phyloP scores from a whole-genome alignment of 2,888 invertebrate species.

The Colletes collaris region DNA sequence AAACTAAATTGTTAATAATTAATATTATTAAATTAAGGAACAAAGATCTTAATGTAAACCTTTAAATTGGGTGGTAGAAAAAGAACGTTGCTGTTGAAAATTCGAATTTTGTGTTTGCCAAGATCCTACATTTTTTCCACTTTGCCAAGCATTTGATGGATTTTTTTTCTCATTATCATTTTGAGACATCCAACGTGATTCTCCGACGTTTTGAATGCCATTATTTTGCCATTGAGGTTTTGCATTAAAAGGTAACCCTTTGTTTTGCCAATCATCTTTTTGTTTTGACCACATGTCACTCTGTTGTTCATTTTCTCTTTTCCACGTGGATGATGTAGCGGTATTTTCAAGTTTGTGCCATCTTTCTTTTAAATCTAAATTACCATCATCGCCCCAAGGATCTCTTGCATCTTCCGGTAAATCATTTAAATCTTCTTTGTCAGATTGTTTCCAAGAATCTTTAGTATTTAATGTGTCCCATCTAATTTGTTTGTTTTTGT shows the following conservation, averaged over 20 bases:
- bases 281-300: conserved; percentile 64
- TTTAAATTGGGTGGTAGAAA: conserved; percentile 67
- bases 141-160: conserved; percentile 69
- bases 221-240: conserved; percentile 58
- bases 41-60: conserved; percentile 65
- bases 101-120: conserved; percentile 69
- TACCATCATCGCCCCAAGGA: conserved; percentile 80
- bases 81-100: conserved; percentile 62
- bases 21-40: conserved; percentile 29
- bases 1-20: conserved; percentile 15
- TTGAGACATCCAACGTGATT: conserved; percentile 61
- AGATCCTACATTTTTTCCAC: conserved; percentile 49
- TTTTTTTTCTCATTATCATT: conserved; percentile 47
- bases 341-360: conserved; percentile 55
- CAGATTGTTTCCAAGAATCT: conserved; percentile 63
- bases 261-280: conserved; percentile 70
- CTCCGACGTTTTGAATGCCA: conserved; percentile 50
- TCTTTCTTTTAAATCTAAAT: conserved; percentile 61
- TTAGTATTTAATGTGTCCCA: conserved; percentile 67
- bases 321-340: conserved; percentile 58
- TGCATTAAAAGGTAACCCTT: conserved; percentile 37
- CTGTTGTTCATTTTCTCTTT: conserved; percentile 61
- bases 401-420: conserved; percentile 81
- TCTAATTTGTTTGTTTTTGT: conserved; percentile 61
- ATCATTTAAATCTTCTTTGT: conserved; percentile 79